Conservation (phyloP, 2,888 invertebrate genomes). For the Eristalis pertinax region DNA sequence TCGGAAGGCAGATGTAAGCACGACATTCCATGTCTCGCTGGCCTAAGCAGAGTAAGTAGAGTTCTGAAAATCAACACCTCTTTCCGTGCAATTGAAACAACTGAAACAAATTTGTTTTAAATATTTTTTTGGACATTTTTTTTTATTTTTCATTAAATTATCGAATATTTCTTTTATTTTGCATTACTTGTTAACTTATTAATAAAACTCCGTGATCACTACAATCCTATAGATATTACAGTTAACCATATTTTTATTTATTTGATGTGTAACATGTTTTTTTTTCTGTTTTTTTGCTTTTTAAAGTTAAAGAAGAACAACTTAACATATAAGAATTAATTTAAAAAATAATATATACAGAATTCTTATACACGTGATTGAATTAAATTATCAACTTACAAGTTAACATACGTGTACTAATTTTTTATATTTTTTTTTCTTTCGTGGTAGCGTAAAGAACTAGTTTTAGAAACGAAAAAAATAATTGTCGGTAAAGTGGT, state of each 20-base stretch:
- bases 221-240: constrained; percentile 49
- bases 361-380: constrained; percentile 23
- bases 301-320: constrained; percentile 39
- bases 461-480: not conserved
- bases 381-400: constrained; percentile 54
- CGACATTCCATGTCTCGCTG: no score
- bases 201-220: constrained; percentile 60
- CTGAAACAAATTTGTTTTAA: constrained; percentile 13
- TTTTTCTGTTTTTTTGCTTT: not conserved
- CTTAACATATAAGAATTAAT: constrained; percentile 36
- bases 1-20: no score
- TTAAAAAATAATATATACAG: constrained; percentile 62
- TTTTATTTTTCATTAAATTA: constrained; percentile 51
- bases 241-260: constrained; percentile 42
- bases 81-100: not conserved
- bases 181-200: constrained; percentile 58
- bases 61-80: not conserved
- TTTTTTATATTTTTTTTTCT: not conserved
- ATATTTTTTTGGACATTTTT: constrained; percentile 57
- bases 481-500: not conserved
- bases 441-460: constrained; percentile 13
- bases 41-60: no score
- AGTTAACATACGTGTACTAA: constrained; percentile 7
- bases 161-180: constrained; percentile 42
- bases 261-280: constrained; percentile 22